Conservation (phyloP, 2,888 invertebrate species). For the Agapostemon virescens region DNA sequence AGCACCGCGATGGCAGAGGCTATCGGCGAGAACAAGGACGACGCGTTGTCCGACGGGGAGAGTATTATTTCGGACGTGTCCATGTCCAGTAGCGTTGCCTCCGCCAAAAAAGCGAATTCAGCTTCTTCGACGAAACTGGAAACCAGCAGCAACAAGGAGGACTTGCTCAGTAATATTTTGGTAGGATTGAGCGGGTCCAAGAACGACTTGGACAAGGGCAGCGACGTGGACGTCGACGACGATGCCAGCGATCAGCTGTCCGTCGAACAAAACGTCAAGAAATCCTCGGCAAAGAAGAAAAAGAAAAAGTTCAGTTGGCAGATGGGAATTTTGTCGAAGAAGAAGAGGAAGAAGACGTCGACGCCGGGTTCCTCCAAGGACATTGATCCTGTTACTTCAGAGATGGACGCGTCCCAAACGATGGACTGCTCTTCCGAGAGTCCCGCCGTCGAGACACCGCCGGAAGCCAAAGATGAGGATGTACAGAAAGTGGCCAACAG, state of each 20-base stretch:
- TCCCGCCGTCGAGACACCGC: neutral
- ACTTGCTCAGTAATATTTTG: constrained; percentile 67
- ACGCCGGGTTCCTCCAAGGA: constrained; percentile 3
- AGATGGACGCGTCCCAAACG: neutral
- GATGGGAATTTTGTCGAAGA: constrained; percentile 72
- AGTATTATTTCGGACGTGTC: constrained; percentile 74
- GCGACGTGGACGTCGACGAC: constrained; percentile 64
- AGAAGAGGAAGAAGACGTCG: constrained; percentile 64
- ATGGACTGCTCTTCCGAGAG: neutral
- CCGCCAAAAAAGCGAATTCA: constrained; percentile 24
- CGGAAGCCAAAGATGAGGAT: neutral
- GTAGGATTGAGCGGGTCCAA: constrained; percentile 56
- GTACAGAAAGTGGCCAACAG: neutral
- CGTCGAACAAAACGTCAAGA: constrained; percentile 24
- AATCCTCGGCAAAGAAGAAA: constrained; percentile 63
- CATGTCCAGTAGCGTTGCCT: constrained; percentile 65
- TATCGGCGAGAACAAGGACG: constrained; percentile 49
- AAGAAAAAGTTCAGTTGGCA: constrained; percentile 74
- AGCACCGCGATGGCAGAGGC: neutral
- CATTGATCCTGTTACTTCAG: constrained; percentile 2
- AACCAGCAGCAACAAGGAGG: constrained; percentile 59
- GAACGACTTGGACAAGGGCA: constrained; percentile 44
- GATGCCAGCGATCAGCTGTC: constrained; percentile 37
- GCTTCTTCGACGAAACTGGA: constrained; percentile 14
- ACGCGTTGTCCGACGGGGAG: constrained; percentile 68